A percentile compares a stretch with the other conserved stretches of the same genome.
Conservation (phyloP, 1,140 invertebrate species). For the Aphelenchoides avenae region DNA sequence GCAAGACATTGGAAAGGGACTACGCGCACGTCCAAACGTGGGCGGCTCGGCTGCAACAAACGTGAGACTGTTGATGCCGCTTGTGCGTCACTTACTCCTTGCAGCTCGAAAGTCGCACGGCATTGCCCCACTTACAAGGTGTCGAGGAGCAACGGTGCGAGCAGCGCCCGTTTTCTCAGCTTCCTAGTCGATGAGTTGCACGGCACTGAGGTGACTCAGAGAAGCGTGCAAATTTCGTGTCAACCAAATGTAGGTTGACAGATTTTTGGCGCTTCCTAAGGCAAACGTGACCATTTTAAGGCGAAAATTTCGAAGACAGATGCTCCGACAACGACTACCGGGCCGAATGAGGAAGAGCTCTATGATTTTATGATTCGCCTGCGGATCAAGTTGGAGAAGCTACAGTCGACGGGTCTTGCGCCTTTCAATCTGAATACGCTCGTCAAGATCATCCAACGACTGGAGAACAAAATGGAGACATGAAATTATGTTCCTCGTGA, state of each 20-base stretch:
- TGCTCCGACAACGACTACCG: no score
- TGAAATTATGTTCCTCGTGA: no score
- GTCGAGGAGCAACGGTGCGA: not conserved
- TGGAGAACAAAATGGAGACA: no score
- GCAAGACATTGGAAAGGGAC: slow-evolving; percentile 9
- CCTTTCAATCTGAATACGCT: no score
- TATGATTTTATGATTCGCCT: slow-evolving; percentile 1
- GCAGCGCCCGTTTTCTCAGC: not conserved
- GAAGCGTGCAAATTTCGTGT: not conserved
- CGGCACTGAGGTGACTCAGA: no score
- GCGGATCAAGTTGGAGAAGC: not conserved
- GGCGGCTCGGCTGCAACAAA: not conserved
- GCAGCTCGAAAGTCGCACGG: not conserved
- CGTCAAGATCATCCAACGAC: no score
- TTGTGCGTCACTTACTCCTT: not conserved
- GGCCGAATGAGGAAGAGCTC: not conserved
- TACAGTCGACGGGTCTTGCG: no score
- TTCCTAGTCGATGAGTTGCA: no score
- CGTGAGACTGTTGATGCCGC: not conserved
- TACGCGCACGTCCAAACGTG: not conserved
- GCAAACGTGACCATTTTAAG: no score
- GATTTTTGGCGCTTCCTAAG: no score
- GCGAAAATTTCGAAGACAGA: no score
- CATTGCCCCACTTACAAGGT: not conserved
- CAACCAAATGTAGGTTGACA: no score